Evolutionary conservation across 2,888 invertebrate genomes (phyloP), one percentile per base, ranked within the genome.

Genomic region (Periphyllus acericola): DNA sequence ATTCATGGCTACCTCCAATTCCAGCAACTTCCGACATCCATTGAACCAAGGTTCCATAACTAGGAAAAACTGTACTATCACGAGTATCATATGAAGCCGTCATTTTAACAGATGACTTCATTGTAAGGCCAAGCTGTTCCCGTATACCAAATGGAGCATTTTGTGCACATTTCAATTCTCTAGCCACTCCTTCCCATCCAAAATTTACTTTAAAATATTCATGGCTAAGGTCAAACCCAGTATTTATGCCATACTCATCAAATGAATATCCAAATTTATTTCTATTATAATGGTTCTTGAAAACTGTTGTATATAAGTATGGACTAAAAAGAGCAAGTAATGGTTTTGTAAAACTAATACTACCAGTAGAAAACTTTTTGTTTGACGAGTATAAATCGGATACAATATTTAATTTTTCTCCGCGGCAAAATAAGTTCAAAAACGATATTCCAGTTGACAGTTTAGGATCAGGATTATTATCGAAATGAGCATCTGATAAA

Each of bases 1-100:
- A 97, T 29, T 96, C 95, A n/a, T 98, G 94, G 91, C 98, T 96
- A 3, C 99, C 99, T 19, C 98, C 98, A 11, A 98, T 91, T 0
- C 98, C 95, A 46, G 98, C 97, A 90, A 96, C 93, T 92, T 99
- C 99, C 90, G 96, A 94, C 9, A 94, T 94, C 89, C 96, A 84
- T 92, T 95, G 95, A 11, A 96, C 92, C 90, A 95, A 92, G 11
- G 94, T 91, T 8, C 98, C 98, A 74, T 92, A 92, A 14, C 94
- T 94, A 5, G 98, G 98, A 92, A 98, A 96, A 89, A 97, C 94
- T 6, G 92, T 92, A 90, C 95, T 95, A 92, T 98, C 97, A 89
- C 98, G 93, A 89, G 94, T 94, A 92, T 98, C 98, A 89, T 95
- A 94, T 0, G 94, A 93, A 89, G 96, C 93, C 83, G 96, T 95